Evolutionary conservation across 2,888 invertebrate species (phyloP).

Genomic region (Drosophila antonietae): DNA sequence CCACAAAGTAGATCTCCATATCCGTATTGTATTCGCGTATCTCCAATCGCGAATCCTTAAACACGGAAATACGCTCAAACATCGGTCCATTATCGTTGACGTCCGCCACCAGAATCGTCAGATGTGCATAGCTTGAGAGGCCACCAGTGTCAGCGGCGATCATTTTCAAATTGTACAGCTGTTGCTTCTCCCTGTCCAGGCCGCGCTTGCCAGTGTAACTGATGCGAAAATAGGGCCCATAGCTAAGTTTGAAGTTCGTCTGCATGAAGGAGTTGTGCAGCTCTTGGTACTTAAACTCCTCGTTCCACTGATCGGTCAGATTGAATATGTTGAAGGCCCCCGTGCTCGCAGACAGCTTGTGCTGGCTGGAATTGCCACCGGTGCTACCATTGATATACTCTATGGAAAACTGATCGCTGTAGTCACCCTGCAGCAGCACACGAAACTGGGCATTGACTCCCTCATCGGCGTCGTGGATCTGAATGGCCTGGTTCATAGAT

Average conservation of each 20-base stretch:
- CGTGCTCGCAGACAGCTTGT: constrained; percentile 77
- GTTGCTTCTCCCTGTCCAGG: constrained; percentile 91
- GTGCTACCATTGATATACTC: constrained; percentile 87
- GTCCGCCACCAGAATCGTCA: constrained; percentile 90
- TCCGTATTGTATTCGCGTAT: constrained; percentile 88
- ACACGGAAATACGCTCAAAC: constrained; percentile 89
- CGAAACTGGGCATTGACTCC: constrained; percentile 89
- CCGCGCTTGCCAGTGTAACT: constrained; percentile 82
- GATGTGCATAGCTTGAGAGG: constrained; percentile 89
- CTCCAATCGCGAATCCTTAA: constrained; percentile 88
- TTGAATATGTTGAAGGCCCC: constrained; percentile 82
- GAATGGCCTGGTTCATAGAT: constrained; percentile 88
- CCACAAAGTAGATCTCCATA: constrained; percentile 85
- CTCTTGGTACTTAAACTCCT: constrained; percentile 83
- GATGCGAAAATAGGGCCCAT: constrained; percentile 81
- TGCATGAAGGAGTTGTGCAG: constrained; percentile 83
- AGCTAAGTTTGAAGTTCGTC: constrained; percentile 74
- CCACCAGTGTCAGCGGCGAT: constrained; percentile 92
- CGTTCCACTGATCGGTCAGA: constrained; percentile 83
- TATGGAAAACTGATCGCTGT: constrained; percentile 88
- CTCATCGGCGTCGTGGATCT: constrained; percentile 90
- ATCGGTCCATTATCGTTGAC: constrained; percentile 92
- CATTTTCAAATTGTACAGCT: constrained; percentile 88
- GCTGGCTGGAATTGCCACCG: constrained; percentile 53
- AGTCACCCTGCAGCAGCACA: constrained; percentile 90